phyloP scores from a whole-genome alignment of 2,113 vertebrate species.

The Otus sunia region DNA sequence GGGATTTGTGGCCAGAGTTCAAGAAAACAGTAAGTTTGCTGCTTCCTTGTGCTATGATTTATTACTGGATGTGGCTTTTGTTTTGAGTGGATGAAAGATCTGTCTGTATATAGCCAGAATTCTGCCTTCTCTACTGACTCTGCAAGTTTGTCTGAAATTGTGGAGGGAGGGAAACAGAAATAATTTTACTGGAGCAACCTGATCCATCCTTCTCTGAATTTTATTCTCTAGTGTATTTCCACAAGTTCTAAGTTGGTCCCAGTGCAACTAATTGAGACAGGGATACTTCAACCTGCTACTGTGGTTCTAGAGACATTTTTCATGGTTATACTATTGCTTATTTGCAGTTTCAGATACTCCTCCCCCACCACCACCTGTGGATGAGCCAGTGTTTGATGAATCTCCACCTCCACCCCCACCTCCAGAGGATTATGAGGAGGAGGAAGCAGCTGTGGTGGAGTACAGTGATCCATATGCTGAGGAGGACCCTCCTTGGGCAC shows the following conservation, averaged over 20 bases:
- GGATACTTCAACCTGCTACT: neutral
- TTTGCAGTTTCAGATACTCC: constrained; percentile 89
- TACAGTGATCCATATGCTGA: constrained; percentile 98
- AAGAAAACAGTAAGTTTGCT: constrained; percentile 98
- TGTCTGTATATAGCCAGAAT: neutral
- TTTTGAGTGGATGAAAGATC: neutral
- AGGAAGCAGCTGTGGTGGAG: constrained; percentile 97
- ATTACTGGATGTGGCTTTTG: constrained; percentile 52
- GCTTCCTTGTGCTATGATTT: constrained; percentile 72
- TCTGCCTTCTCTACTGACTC: neutral
- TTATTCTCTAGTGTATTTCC: neutral
- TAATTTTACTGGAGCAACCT: neutral
- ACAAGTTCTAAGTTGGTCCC: neutral
- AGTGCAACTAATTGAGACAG: neutral
- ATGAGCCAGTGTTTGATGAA: constrained; percentile 88
- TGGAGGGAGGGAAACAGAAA: neutral
- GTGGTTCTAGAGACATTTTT: neutral
- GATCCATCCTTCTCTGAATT: neutral
- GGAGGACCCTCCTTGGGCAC: constrained; percentile 98
- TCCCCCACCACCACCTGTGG: constrained; percentile 86
- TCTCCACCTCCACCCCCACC: constrained; percentile 89
- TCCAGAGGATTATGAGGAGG: constrained; percentile 94
- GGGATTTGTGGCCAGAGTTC: constrained; percentile 99
- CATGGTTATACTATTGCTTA: neutral
- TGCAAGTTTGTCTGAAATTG: neutral